Evolutionary conservation across 2,113 vertebrate species (phyloP).

Genomic region (Electrona antarctica): DNA sequence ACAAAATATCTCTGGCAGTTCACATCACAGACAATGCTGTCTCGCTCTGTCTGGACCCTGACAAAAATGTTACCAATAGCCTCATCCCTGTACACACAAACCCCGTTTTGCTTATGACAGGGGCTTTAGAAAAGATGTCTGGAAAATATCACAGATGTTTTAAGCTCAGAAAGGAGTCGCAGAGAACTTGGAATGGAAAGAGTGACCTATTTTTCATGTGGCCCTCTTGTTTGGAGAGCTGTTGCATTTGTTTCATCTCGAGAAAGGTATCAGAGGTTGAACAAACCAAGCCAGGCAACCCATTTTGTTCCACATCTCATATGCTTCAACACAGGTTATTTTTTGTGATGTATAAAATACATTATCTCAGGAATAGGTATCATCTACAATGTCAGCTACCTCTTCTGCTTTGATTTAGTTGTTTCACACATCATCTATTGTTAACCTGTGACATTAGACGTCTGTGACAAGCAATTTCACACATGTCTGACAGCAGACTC

Average conservation of each 20-base stretch:
- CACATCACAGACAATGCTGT: background rate
- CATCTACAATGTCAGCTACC: background rate
- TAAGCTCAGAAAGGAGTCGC: background rate
- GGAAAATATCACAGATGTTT: background rate
- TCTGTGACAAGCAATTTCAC: conserved; percentile 28
- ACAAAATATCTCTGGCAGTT: background rate
- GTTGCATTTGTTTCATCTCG: background rate
- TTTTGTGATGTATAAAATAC: background rate
- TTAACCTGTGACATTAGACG: background rate
- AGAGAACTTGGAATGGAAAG: conserved; percentile 20
- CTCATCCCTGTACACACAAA: background rate
- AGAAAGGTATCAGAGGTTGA: background rate
- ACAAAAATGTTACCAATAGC: conserved; percentile 1
- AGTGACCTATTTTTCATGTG: background rate
- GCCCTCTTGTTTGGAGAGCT: conserved; percentile 4
- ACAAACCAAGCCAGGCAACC: background rate
- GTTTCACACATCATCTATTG: conserved; percentile 4
- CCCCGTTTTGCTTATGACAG: background rate
- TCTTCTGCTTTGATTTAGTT: background rate
- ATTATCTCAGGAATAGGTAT: background rate
- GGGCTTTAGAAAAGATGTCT: background rate
- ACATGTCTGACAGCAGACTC: conserved; percentile 6
- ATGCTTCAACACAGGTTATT: background rate
- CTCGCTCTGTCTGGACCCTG: conserved; percentile 1
- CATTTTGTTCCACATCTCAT: background rate